A percentile compares a stretch with the other conserved stretches of the same genome.
phyloP scores from a whole-genome alignment of 2,888 invertebrate genomes.

The Melanostoma mellinum region DNA sequence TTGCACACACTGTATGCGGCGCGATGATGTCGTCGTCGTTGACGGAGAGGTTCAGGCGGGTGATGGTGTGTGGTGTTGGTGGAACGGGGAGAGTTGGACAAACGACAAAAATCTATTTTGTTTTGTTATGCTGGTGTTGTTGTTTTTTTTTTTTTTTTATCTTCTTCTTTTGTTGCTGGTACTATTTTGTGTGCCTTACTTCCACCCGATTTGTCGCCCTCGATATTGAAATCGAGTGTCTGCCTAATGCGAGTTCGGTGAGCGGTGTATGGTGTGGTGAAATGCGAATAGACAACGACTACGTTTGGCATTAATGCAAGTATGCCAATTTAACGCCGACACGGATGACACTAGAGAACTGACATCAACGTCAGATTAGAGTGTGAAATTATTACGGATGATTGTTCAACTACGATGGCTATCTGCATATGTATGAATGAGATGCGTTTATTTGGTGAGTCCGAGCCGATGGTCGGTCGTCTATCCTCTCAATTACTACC shows the following conservation, averaged over 20 bases:
- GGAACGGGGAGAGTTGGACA: constrained; percentile 51
- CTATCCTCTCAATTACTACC: constrained; percentile 1
- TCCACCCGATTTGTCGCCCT: constrained; percentile 60
- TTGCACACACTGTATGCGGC: constrained; percentile 63
- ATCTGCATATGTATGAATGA: constrained; percentile 7
- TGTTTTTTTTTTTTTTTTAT: constrained; percentile 30
- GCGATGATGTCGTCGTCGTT: constrained; percentile 21
- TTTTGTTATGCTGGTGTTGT: constrained; percentile 55
- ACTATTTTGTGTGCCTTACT: constrained; percentile 43
- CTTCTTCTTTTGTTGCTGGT: constrained; percentile 31
- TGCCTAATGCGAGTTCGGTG: constrained; percentile 43
- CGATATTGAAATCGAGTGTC: constrained; percentile 60
- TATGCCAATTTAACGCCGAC: constrained; percentile 42
- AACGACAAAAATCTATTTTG: constrained; percentile 66
- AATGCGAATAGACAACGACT: too few species aligned
- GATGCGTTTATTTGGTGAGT: constrained; percentile 1
- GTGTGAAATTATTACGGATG: not conserved
- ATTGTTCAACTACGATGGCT: not conserved
- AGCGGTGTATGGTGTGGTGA: constrained; percentile 27
- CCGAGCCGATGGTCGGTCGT: constrained; percentile 8
- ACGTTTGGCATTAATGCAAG: not conserved
- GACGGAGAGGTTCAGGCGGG: constrained; percentile 4
- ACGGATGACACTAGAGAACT: constrained; percentile 17
- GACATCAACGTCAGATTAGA: constrained; percentile 21
- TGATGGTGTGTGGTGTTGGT: constrained; percentile 8